Conservation (phyloP, 2,113 vertebrate genomes). For the Gracilinanus agilis region DNA sequence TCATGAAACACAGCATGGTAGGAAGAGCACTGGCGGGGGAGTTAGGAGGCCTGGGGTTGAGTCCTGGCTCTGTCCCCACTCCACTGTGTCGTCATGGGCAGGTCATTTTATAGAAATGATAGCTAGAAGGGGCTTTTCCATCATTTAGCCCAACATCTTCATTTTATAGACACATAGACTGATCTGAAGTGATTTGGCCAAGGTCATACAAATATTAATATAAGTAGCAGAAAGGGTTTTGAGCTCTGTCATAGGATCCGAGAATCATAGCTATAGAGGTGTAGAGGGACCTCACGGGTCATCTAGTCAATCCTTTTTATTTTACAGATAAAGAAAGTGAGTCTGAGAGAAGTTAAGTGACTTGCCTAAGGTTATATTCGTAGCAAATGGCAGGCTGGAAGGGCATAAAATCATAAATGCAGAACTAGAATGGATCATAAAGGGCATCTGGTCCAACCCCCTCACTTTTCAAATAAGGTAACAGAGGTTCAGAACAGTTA, state of each 20-base stretch:
- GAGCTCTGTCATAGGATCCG: neutral
- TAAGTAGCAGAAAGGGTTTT: neutral
- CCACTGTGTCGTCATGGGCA: neutral
- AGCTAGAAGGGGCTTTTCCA: neutral
- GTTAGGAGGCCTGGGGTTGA: neutral
- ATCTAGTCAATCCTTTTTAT: neutral
- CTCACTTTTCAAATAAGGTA: neutral
- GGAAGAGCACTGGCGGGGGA: neutral
- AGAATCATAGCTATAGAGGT: neutral
- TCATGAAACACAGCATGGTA: neutral
- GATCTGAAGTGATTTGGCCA: neutral
- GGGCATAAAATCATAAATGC: neutral
- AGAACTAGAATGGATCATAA: neutral
- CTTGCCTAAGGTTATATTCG: neutral
- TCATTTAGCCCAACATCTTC: neutral
- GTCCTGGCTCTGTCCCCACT: neutral
- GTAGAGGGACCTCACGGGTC: neutral
- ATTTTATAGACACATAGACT: neutral
- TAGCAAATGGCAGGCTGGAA: neutral
- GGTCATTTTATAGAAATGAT: neutral
- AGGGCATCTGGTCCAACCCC: neutral
- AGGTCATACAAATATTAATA: neutral
- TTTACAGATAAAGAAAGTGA: neutral
- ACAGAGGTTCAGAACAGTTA: neutral
- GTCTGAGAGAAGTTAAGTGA: neutral